Conservation (phyloP, 2,888 invertebrate species). For the Ectemnius cavifrons region DNA sequence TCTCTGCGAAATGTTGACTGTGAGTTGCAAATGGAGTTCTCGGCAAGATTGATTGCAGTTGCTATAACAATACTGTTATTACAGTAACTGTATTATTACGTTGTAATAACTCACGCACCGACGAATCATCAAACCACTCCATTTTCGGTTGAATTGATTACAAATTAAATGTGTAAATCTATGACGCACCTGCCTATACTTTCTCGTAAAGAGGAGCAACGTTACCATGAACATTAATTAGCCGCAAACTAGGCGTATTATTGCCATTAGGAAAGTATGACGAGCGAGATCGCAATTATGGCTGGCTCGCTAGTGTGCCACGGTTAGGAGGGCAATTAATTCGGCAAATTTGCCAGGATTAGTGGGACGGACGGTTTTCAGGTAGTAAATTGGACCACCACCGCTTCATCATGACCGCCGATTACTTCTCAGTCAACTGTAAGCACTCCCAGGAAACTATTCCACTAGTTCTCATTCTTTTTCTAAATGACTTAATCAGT, state of each 20-base stretch:
- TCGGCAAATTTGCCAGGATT: constrained; percentile 48
- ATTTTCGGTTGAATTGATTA: too few relatives aligned
- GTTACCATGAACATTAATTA: constrained; percentile 14
- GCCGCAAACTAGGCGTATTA: constrained; percentile 34
- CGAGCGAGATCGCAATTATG: constrained; percentile 43
- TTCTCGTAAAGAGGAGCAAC: background rate
- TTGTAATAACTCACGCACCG: too few relatives aligned
- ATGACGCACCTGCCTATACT: background rate
- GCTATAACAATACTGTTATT: too few relatives aligned
- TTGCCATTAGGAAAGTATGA: constrained; percentile 43
- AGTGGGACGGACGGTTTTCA: constrained; percentile 33
- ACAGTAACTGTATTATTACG: too few relatives aligned
- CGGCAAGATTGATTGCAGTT: too few relatives aligned
- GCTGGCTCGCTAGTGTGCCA: constrained; percentile 34
- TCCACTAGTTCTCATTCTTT: constrained; percentile 6
- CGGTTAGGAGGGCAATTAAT: constrained; percentile 48
- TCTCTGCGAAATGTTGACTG: too few relatives aligned
- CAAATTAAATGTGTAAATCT: background rate
- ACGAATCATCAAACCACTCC: too few relatives aligned
- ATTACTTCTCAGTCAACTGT: constrained; percentile 34
- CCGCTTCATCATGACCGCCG: constrained; percentile 27
- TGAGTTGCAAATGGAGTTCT: too few relatives aligned
- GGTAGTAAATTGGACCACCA: constrained; percentile 35
- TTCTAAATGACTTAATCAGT: too few relatives aligned
- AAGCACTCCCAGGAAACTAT: constrained; percentile 27